Evolutionary conservation across 2,797 vertebrate species (phyloP).

Genomic region (Lagocephalus sceleratus): DNA sequence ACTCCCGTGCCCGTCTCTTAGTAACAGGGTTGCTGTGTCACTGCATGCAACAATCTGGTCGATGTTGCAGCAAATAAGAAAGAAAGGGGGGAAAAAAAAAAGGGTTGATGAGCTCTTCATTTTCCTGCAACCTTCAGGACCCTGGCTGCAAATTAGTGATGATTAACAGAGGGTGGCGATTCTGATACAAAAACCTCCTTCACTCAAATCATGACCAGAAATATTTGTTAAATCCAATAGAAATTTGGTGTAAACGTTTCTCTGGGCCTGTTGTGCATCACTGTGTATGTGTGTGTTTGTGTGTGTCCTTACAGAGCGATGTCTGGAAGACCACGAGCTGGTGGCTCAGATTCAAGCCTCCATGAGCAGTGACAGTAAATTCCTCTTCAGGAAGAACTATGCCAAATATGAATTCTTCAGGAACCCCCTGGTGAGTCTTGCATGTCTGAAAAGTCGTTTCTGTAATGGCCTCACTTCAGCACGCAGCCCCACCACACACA

Average conservation of each 20-base stretch:
- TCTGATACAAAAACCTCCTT: too few relatives aligned
- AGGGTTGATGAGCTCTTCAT: too few relatives aligned
- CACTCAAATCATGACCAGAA: too few relatives aligned
- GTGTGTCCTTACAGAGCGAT: conserved; percentile 58
- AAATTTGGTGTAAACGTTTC: too few relatives aligned
- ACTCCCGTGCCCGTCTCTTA: conserved; percentile 37
- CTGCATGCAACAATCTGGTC: conserved; percentile 20
- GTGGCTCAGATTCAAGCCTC: conserved; percentile 90
- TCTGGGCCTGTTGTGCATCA: neutral
- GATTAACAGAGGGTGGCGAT: too few relatives aligned
- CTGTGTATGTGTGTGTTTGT: conserved; percentile 1
- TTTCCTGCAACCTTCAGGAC: too few relatives aligned
- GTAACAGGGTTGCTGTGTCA: conserved; percentile 56
- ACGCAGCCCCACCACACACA: conserved; percentile 20
- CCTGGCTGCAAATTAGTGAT: too few relatives aligned
- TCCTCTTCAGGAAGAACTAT: conserved; percentile 98
- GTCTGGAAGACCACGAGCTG: conserved; percentile 93
- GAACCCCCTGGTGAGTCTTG: conserved; percentile 86
- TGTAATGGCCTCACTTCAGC: conserved; percentile 34
- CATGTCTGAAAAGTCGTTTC: conserved; percentile 47
- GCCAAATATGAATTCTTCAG: conserved; percentile 99
- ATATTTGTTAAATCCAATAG: too few relatives aligned
- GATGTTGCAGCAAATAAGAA: neutral
- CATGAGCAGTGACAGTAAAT: conserved; percentile 91
- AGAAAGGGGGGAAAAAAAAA: too few relatives aligned